Evolutionary conservation across 2,888 invertebrate genomes (phyloP), one percentile per base, ranked within the genome.

Genomic region (Cryptocephalus primarius): DNA sequence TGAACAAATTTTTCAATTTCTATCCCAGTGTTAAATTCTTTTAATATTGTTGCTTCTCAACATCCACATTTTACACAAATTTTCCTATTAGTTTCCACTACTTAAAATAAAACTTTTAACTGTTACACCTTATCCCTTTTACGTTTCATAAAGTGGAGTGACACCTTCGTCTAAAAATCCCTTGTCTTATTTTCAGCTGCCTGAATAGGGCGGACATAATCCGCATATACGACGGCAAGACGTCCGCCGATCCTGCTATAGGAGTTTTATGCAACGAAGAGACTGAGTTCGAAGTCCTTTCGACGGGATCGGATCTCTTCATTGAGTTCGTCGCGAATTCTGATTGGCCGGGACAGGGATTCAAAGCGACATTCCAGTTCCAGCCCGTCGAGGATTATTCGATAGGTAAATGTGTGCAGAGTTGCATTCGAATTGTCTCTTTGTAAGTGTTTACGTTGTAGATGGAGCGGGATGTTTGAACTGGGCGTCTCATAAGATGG

Each of bases 251-350:
- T 45, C 84, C 88, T 1, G 79, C 86, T 52, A 88, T 91, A 64
- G 83, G 84, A 43, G 83, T 89, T 62, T 75, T 91, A 51, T 91
- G 91, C 71, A 86, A 89, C 65, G 82, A 85, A 68, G 79, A 81
- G 46, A 78, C 82, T 68, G 83, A 84, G 59, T 79, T 81, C 55
- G 88, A 88, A 66, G 79, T 90, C 52, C 75, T 88, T 52, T 90
- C 90, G 43, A 87, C 86, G n/a, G 87, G 88, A 4, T 79, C 85
- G 9, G 83, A 88, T 58, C 74, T 91, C 48, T 79, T 84, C 62
- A 76, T 91, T 56, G 88, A 90, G 72, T 90, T 91, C 69, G 83
- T 88, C 39, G 85, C 88, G 47, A 87, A 88, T 70, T 88, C 88
- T 1, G 82, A 81, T 48, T 78, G 78, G 64, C 85, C 86, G 0